These are phyloP conservation scores for Australoheros scitulus DNA, from an alignment of 2,113 vertebrate species.

Conservation along the genomic window DNA sequence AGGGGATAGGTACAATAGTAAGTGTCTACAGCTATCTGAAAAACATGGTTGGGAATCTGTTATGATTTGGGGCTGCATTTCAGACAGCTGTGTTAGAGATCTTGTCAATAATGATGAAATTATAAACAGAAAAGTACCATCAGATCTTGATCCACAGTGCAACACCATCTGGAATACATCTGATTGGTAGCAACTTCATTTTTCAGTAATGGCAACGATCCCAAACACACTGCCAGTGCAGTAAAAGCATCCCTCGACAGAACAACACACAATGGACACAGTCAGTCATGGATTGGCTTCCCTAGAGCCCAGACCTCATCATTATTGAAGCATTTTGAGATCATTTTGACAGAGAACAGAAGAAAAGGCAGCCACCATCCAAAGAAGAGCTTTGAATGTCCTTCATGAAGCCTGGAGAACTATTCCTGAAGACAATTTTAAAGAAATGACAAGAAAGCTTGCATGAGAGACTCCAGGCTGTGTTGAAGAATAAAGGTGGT, in stretches of 20 bases:
- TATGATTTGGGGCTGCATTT: background rate
- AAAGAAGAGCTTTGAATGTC: background rate
- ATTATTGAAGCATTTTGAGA: background rate
- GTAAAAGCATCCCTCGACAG: background rate
- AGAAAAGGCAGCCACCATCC: background rate
- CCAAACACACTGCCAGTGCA: background rate
- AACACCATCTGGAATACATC: background rate
- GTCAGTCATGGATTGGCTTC: background rate
- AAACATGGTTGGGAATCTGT: background rate
- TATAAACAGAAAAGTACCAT: background rate
- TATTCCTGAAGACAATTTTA: background rate
- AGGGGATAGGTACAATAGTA: no score
- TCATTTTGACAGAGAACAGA: background rate
- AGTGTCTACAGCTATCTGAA: background rate
- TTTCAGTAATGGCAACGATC: background rate
- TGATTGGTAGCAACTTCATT: background rate
- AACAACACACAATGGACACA: background rate
- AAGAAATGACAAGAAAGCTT: background rate
- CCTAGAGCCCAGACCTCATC: background rate
- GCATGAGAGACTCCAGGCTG: no score
- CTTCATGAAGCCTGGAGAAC: background rate
- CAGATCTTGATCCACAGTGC: background rate
- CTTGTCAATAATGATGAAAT: background rate
- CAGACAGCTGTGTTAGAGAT: background rate
- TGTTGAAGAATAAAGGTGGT: no score